Percentiles rank a stretch among this genome's conserved stretches.
Conservation (phyloP, 2,797 vertebrate species). For the Streptopelia turtur region DNA sequence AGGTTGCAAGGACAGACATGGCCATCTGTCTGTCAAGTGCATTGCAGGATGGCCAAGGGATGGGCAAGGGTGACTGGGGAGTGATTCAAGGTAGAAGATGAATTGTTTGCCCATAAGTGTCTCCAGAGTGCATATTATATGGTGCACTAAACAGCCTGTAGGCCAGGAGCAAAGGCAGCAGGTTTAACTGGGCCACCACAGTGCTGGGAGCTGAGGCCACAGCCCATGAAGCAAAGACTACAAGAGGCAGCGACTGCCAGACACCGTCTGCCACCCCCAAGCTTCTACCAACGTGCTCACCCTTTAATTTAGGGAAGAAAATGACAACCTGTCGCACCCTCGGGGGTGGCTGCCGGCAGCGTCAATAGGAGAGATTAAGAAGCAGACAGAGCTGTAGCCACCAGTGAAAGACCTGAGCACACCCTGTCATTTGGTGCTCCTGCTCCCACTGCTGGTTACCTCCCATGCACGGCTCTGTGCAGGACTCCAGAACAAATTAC, state of each 20-base stretch:
- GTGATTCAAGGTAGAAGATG: not conserved
- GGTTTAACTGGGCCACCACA: not conserved
- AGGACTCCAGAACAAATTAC: not conserved
- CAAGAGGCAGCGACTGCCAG: not conserved
- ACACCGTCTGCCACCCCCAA: rapidly evolving
- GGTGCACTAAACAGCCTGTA: not conserved
- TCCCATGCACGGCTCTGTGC: rapidly evolving
- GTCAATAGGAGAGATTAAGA: not conserved
- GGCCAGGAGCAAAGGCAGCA: not conserved
- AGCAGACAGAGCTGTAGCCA: not conserved
- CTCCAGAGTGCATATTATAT: not conserved
- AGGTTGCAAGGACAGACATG: not conserved
- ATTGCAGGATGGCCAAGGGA: not conserved
- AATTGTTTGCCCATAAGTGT: not conserved
- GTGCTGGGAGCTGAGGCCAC: not conserved
- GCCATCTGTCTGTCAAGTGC: not conserved
- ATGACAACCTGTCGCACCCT: not conserved
- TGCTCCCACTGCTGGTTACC: not conserved
- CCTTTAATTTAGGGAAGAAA: not conserved
- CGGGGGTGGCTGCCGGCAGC: not conserved
- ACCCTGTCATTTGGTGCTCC: not conserved
- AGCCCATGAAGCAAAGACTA: not conserved
- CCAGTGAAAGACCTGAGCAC: not conserved
- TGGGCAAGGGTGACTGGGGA: not conserved
- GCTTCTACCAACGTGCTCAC: not conserved